These are phyloP conservation scores for Dasysyrphus tricinctus DNA, from an alignment of 2,888 invertebrate species.

Conservation along the genomic window DNA sequence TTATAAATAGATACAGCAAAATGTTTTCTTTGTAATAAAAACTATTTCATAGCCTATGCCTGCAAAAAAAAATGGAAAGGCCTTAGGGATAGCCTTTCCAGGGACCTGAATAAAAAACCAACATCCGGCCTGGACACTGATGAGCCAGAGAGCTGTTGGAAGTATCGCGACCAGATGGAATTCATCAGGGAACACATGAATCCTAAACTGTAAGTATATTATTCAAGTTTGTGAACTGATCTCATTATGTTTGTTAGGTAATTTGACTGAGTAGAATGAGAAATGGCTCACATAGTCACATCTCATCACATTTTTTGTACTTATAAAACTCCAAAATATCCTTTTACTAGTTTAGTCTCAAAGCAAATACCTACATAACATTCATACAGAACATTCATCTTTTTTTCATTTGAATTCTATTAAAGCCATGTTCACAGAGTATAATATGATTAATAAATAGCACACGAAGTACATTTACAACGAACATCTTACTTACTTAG, in stretches of 20 bases:
- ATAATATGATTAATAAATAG: too few relatives aligned
- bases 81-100: neutral
- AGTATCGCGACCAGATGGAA: neutral
- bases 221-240: neutral
- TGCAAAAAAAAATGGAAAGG: neutral
- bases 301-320: too few relatives aligned
- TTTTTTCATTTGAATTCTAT: too few relatives aligned
- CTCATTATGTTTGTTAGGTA: neutral
- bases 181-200: neutral
- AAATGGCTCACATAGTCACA: too few relatives aligned
- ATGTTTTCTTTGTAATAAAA: neutral
- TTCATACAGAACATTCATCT: too few relatives aligned
- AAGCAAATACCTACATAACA: too few relatives aligned
- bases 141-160: neutral
- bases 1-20: neutral
- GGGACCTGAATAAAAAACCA: neutral
- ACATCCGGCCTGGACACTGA: neutral
- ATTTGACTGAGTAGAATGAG: neutral
- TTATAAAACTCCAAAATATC: too few relatives aligned
- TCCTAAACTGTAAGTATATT: neutral
- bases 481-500: too few relatives aligned
- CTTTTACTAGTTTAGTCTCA: too few relatives aligned
- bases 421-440: too few relatives aligned
- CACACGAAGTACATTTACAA: too few relatives aligned
- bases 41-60: neutral